A percentile compares a stretch with the other conserved stretches of the same genome.
Evolutionary conservation across 2,113 vertebrate genomes (phyloP).

Genomic region (Aldabrachelys gigantea): DNA sequence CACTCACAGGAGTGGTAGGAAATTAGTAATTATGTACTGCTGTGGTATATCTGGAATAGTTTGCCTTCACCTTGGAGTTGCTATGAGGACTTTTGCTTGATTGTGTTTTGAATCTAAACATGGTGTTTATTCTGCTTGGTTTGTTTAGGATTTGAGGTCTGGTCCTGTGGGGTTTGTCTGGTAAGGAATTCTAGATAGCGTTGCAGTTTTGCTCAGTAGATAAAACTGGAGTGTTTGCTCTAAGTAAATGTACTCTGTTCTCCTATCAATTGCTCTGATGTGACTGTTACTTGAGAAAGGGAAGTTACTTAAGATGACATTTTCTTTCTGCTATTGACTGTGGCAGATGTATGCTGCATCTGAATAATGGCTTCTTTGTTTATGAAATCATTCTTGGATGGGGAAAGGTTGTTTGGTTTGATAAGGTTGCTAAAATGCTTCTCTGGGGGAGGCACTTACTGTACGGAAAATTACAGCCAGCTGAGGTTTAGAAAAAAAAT

Average conservation of each 20-base stretch:
- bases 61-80: fast-evolving
- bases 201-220: not conserved
- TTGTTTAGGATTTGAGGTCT: fast-evolving
- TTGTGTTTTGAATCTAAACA: not conserved
- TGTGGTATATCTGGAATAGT: not conserved
- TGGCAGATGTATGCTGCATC: fast-evolving
- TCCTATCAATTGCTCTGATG: not conserved
- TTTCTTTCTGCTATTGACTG: fast-evolving
- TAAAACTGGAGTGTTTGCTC: not conserved
- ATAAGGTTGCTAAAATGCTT: fast-evolving
- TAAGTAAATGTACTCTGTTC: not conserved
- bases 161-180: not conserved
- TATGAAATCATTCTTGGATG: not conserved
- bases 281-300: not conserved
- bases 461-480: not conserved
- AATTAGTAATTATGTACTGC: fast-evolving
- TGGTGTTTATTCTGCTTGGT: fast-evolving
- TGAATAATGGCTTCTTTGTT: not conserved
- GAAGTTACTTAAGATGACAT: not conserved
- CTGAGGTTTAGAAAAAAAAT: not conserved
- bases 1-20: fast-evolving
- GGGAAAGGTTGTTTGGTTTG: fast-evolving
- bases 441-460: fast-evolving
- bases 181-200: fast-evolving
- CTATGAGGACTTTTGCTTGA: fast-evolving